Conservation (phyloP, 2,888 invertebrate species). For the Prenolepis imparis region DNA sequence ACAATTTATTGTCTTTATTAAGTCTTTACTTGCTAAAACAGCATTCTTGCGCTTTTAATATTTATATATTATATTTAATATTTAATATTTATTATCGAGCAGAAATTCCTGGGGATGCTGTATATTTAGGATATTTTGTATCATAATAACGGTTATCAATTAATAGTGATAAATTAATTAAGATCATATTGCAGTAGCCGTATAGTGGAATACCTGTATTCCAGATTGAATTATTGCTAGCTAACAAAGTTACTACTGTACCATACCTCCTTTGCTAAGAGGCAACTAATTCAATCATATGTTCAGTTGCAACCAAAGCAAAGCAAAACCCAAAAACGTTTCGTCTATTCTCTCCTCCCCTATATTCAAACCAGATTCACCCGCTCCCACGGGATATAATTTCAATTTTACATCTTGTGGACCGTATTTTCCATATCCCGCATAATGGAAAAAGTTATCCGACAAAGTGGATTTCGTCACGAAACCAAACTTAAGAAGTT, state of each 20-base stretch:
- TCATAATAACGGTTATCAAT: neutral
- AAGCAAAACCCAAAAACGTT: slow-evolving; percentile 27
- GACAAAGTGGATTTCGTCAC: slow-evolving; percentile 42
- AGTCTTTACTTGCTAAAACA: too few species aligned
- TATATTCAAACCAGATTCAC: slow-evolving; percentile 2
- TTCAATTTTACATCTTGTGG: slow-evolving; percentile 50
- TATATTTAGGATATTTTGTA: neutral
- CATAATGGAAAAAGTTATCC: slow-evolving; percentile 58
- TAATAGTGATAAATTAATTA: slow-evolving; percentile 32
- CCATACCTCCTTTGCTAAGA: slow-evolving; percentile 35
- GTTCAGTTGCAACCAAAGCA: slow-evolving; percentile 40
- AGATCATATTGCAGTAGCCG: slow-evolving; percentile 8
- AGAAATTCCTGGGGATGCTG: neutral
- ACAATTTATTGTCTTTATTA: neutral
- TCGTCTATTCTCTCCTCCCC: slow-evolving; percentile 2
- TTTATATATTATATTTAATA: neutral
- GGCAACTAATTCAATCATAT: slow-evolving; percentile 61
- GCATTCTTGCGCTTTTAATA: neutral
- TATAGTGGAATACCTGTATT: slow-evolving; percentile 41
- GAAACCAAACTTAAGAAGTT: slow-evolving; percentile 38
- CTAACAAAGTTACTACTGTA: slow-evolving; percentile 36
- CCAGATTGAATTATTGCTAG: slow-evolving; percentile 53
- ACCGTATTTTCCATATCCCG: slow-evolving; percentile 43
- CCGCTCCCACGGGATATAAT: slow-evolving; percentile 36
- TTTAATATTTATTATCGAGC: neutral